Evolutionary conservation across 2,888 invertebrate genomes (phyloP).

Genomic region (Hanleya hanleyi): DNA sequence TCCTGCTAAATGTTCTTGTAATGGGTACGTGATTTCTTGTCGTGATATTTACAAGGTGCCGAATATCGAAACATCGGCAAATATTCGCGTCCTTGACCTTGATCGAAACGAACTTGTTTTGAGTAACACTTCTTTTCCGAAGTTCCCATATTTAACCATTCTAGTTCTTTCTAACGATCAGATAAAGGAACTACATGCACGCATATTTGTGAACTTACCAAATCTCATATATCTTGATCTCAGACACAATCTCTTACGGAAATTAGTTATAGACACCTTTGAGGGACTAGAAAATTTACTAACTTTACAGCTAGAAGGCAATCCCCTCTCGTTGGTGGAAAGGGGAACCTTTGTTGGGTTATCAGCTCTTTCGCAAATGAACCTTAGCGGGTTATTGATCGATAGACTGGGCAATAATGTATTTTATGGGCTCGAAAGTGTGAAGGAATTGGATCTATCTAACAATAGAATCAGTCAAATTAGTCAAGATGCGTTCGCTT

Average conservation of each 20-base stretch:
- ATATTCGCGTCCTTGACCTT: neutral
- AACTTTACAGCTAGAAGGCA: neutral
- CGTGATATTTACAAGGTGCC: neutral
- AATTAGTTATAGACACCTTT: neutral
- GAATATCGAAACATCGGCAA: neutral
- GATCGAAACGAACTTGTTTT: neutral
- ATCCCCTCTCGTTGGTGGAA: neutral
- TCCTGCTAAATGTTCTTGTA: neutral
- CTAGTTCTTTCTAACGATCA: neutral
- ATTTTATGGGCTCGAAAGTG: neutral
- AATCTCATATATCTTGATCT: neutral
- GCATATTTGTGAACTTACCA: neutral
- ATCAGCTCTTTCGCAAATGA: neutral
- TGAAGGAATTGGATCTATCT: constrained; percentile 29
- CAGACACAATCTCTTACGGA: neutral
- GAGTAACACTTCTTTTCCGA: neutral
- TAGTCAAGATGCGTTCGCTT: constrained; percentile 13
- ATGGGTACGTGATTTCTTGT: neutral
- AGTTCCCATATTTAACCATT: neutral
- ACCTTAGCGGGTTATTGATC: neutral
- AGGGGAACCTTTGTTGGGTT: neutral
- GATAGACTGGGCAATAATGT: neutral
- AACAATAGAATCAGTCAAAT: constrained; percentile 31
- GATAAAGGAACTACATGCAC: neutral
- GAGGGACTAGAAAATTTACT: neutral